Percentiles rank a stretch among this genome's conserved stretches.
Conservation (phyloP, 2,888 invertebrate genomes). For the Stratiomys singularior region DNA sequence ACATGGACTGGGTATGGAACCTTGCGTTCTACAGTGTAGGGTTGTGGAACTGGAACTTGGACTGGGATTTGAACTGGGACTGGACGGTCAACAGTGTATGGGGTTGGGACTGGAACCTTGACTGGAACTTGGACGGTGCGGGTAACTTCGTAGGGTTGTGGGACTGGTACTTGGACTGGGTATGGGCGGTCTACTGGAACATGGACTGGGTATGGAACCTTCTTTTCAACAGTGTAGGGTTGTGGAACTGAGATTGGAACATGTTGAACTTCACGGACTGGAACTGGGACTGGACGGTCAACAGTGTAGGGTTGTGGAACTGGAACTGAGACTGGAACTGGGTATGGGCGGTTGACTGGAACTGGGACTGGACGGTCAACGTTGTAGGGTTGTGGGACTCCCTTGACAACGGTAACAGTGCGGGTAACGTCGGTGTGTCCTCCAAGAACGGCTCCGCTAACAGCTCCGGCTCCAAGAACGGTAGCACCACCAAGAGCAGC, state of each 20-base stretch:
- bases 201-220: constrained; percentile 69
- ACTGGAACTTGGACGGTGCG: constrained; percentile 73
- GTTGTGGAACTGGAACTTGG: constrained; percentile 71
- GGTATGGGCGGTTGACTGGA: constrained; percentile 73
- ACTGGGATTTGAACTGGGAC: constrained; percentile 72
- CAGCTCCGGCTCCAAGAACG: constrained; percentile 61
- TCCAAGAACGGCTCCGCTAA: constrained; percentile 60
- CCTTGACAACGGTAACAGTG: constrained; percentile 78
- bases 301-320: constrained; percentile 63
- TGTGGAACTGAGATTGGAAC: constrained; percentile 71
- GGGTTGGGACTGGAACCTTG: constrained; percentile 67
- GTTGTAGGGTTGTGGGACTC: constrained; percentile 77
- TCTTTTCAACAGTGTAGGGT: constrained; percentile 71
- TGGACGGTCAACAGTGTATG: constrained; percentile 71
- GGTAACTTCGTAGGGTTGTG: constrained; percentile 83
- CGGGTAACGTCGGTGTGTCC: constrained; percentile 71
- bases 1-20: constrained; percentile 70
- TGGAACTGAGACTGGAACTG: constrained; percentile 69
- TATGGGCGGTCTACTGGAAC: constrained; percentile 81
- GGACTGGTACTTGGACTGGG: constrained; percentile 81
- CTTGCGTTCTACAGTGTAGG: constrained; percentile 69
- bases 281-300: constrained; percentile 71
- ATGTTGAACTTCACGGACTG: constrained; percentile 70
- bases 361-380: constrained; percentile 73
- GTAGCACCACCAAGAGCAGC: constrained; percentile 57